These are phyloP conservation scores for Drosophila mimica DNA, from an alignment of 2,888 invertebrate genomes.

Conservation along the genomic window DNA sequence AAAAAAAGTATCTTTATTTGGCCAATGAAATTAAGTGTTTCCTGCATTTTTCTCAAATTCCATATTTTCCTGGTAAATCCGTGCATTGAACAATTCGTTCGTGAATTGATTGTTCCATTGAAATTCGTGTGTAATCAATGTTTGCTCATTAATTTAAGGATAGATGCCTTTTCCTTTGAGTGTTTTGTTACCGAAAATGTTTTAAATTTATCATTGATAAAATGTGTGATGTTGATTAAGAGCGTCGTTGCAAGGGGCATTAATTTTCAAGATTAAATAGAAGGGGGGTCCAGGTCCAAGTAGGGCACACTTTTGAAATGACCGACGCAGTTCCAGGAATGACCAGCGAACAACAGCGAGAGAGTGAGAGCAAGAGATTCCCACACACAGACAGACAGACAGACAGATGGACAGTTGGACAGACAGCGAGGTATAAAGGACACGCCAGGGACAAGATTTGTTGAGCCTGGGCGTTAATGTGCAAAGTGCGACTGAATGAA, in stretches of 20 bases:
- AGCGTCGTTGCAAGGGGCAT: conserved; percentile 51
- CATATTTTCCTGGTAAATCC: not conserved
- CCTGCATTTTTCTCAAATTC: not conserved
- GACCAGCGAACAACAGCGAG: conserved; percentile 23
- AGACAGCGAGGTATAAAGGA: conserved; percentile 44
- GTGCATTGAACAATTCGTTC: not conserved
- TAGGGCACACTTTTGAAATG: conserved; percentile 70
- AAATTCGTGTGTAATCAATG: conserved; percentile 27
- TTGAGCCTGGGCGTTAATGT: conserved; percentile 70
- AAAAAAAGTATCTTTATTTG: not conserved
- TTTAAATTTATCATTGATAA: conserved; percentile 56
- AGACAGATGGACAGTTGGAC: not conserved
- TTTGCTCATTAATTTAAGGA: conserved; percentile 44
- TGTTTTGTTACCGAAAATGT: conserved; percentile 18
- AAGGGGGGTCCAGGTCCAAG: conserved; percentile 24
- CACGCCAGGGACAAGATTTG: conserved; percentile 32
- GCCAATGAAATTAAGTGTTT: not conserved
- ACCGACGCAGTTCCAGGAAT: conserved; percentile 77
- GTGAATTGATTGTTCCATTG: conserved; percentile 4
- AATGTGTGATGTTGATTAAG: conserved; percentile 64
- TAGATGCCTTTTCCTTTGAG: conserved; percentile 5
- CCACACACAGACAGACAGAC: conserved; percentile 59
- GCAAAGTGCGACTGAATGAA: conserved; percentile 80
- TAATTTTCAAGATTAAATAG: conserved; percentile 58
- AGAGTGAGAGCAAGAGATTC: conserved; percentile 47